These are phyloP conservation scores for Temnothorax unifasciatus DNA, from an alignment of 2,888 invertebrate genomes.

Conservation along the genomic window DNA sequence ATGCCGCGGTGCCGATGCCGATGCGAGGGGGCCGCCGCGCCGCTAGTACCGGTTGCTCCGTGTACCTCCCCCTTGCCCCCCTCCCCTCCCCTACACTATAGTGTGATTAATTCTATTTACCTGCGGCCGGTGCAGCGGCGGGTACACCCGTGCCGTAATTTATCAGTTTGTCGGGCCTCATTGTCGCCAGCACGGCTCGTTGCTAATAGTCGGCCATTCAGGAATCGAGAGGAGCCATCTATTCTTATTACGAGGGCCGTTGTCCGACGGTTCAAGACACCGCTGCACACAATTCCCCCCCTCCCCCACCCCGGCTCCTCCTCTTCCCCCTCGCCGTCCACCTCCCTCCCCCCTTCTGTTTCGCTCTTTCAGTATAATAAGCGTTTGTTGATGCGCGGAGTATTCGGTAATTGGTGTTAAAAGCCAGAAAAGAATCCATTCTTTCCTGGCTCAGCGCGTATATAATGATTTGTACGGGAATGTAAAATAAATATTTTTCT, in stretches of 20 bases:
- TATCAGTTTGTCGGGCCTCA: constrained; percentile 79
- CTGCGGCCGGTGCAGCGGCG: constrained; percentile 77
- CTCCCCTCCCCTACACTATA: constrained; percentile 58
- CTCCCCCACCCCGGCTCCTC: neutral
- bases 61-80: constrained; percentile 43
- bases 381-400: neutral
- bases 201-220: constrained; percentile 79
- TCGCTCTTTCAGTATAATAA: constrained; percentile 46
- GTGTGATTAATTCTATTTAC: constrained; percentile 82
- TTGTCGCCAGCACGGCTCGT: constrained; percentile 76
- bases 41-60: constrained; percentile 50
- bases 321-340: neutral
- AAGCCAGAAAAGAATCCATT: neutral
- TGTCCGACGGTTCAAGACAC: constrained; percentile 75
- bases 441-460: neutral
- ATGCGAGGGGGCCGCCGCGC: constrained; percentile 21
- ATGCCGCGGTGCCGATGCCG: constrained; percentile 57
- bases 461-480: neutral
- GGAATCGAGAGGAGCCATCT: constrained; percentile 76
- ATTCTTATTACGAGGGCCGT: constrained; percentile 78
- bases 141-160: constrained; percentile 77
- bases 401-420: constrained; percentile 26
- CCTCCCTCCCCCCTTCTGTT: neutral
- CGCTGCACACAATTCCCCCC: constrained; percentile 47
- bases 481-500: neutral